These are phyloP conservation scores for Ichneumoninae sp. DNA, from an alignment of 2,888 invertebrate genomes.

Conservation along the genomic window DNA sequence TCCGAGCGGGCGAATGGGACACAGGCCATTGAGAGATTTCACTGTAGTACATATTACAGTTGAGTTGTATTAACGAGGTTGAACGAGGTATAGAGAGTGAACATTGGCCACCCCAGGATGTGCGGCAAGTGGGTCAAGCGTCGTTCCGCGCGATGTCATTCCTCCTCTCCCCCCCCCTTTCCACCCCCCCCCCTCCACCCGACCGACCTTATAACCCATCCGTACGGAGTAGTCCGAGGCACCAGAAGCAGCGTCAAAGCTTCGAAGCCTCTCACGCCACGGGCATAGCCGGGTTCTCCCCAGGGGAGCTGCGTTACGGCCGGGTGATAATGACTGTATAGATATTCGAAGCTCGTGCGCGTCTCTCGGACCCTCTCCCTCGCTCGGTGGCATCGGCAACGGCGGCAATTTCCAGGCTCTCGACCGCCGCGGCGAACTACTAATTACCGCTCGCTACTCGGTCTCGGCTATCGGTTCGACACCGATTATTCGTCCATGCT, in stretches of 20 bases:
- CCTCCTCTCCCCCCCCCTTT: slow-evolving; percentile 19
- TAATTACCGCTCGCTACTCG: slow-evolving; percentile 57
- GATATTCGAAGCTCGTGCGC: slow-evolving; percentile 50
- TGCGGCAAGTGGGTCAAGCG: slow-evolving; percentile 60
- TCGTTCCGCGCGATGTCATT: slow-evolving; percentile 56
- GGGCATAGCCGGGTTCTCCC: not conserved
- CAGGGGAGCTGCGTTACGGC: slow-evolving; percentile 55
- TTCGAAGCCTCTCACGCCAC: slow-evolving; percentile 10
- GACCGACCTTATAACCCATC: slow-evolving; percentile 45
- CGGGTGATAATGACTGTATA: slow-evolving; percentile 64
- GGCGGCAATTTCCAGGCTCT: slow-evolving; percentile 58
- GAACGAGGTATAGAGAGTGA: not conserved
- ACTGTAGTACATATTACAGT: slow-evolving; percentile 38
- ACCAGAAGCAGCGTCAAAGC: slow-evolving; percentile 27
- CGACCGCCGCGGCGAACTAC: slow-evolving; percentile 53
- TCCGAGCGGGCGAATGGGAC: not conserved
- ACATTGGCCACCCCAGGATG: not conserved
- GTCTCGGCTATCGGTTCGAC: slow-evolving; percentile 54
- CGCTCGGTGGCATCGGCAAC: slow-evolving; percentile 44
- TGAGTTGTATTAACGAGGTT: slow-evolving; percentile 42
- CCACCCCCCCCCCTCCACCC: not conserved
- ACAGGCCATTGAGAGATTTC: slow-evolving; percentile 1
- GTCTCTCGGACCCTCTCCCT: not conserved
- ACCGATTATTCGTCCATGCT: slow-evolving; percentile 60
- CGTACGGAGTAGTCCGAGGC: slow-evolving; percentile 31